Conservation (phyloP, 37 sponge, comb jelly and placozoan genomes). For the Eunapius fragilis region DNA sequence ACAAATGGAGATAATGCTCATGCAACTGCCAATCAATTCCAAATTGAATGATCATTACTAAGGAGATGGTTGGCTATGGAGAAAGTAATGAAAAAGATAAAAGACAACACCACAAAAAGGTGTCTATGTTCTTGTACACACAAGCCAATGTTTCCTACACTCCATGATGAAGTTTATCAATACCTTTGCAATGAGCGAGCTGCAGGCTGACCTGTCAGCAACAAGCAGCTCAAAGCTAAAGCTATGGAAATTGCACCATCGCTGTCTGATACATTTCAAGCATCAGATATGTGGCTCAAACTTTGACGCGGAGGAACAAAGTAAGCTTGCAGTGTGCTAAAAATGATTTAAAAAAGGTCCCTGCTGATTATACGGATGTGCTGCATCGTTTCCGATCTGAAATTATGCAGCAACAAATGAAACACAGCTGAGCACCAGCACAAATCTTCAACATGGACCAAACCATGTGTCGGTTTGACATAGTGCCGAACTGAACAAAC, state of each 20-base stretch:
- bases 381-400: conserved; percentile 5
- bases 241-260: conserved; percentile 8
- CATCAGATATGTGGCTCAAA: conserved; percentile 10
- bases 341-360: conserved; percentile 27
- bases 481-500: not conserved
- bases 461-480: conserved; percentile 43
- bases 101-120: not conserved
- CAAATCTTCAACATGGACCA: conserved; percentile 42
- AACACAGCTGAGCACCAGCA: not conserved
- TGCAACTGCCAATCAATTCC: conserved; percentile 18
- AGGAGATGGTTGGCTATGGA: conserved; percentile 17
- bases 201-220: conserved; percentile 15
- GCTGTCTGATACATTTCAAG: conserved; percentile 7
- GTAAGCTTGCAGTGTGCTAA: conserved; percentile 18
- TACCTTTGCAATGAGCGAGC: conserved; percentile 27
- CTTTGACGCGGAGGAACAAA: conserved; percentile 7
- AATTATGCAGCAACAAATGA: not conserved
- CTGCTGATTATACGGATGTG: conserved; percentile 18
- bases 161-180: not conserved
- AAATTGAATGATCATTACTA: conserved; percentile 18
- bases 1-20: not conserved
- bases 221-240: not conserved
- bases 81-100: not conserved
- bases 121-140: not conserved
- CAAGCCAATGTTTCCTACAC: not conserved